These are phyloP conservation scores for Craniophora ligustri DNA, from an alignment of 2,888 invertebrate genomes.

Conservation along the genomic window DNA sequence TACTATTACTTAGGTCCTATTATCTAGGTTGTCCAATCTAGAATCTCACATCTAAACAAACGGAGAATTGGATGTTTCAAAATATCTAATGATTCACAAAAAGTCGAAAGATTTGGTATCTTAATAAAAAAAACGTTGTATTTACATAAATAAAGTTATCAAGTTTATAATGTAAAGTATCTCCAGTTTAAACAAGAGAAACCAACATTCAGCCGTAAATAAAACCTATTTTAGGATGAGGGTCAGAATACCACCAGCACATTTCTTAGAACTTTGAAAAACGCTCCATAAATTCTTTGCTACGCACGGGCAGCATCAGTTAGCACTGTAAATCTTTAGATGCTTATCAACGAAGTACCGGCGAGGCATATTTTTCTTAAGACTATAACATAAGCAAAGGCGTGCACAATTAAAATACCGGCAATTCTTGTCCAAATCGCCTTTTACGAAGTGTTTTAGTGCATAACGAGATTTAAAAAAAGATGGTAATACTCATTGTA, in stretches of 20 bases:
- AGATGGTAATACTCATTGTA: slow-evolving; percentile 48
- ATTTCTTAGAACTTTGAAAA: slow-evolving; percentile 42
- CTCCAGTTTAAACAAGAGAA: not conserved
- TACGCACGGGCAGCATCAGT: slow-evolving; percentile 14
- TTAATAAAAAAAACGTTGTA: no score
- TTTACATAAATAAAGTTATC: no score
- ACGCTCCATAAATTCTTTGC: slow-evolving; percentile 32
- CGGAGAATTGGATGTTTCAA: no score
- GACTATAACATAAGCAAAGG: not conserved
- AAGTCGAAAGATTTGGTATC: no score
- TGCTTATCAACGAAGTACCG: slow-evolving; percentile 36
- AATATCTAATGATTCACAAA: no score
- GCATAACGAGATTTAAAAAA: slow-evolving; percentile 42
- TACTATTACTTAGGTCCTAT: no score
- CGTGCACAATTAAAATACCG: slow-evolving; percentile 18
- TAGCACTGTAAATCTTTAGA: slow-evolving; percentile 18
- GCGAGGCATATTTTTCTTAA: slow-evolving; percentile 3
- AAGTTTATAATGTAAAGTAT: not conserved
- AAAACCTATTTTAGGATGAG: slow-evolving; percentile 21
- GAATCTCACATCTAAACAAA: no score
- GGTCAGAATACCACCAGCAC: slow-evolving; percentile 35
- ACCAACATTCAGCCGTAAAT: slow-evolving; percentile 1
- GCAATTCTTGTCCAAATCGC: slow-evolving; percentile 7
- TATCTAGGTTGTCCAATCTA: no score
- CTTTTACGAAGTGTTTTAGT: slow-evolving; percentile 33